Evolutionary conservation across 2,797 vertebrate genomes (phyloP).

Genomic region (Gila robusta): DNA sequence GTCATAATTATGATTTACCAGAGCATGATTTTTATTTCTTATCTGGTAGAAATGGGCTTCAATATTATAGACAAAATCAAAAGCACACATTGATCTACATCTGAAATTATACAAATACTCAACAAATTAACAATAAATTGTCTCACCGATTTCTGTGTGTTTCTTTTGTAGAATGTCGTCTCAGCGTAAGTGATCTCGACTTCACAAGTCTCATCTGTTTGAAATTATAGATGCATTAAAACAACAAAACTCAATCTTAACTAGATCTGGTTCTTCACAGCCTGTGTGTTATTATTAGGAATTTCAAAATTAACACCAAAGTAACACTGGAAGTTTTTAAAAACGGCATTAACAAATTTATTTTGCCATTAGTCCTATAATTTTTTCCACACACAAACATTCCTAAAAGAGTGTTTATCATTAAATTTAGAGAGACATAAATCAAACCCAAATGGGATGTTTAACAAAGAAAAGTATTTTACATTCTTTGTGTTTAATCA

Average conservation of each 20-base stretch:
- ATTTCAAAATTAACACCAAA: neutral
- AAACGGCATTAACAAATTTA: neutral
- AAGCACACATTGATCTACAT: neutral
- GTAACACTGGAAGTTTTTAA: neutral
- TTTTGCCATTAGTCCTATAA: neutral
- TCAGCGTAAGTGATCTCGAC: too few species aligned
- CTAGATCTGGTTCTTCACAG: neutral
- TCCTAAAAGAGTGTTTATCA: neutral
- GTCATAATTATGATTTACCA: neutral
- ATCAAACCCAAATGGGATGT: neutral
- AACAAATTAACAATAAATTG: neutral
- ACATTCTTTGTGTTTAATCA: neutral
- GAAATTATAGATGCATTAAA: neutral
- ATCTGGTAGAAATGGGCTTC: too few species aligned
- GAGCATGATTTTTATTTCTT: too few species aligned
- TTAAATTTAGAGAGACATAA: neutral
- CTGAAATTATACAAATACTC: neutral
- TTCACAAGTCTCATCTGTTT: too few species aligned
- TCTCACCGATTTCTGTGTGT: neutral
- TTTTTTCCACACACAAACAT: too few species aligned
- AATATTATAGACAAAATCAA: too few species aligned
- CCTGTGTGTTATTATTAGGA: neutral
- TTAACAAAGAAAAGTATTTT: neutral
- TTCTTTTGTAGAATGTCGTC: too few species aligned
- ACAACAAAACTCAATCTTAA: neutral